Evolutionary conservation across 2,113 vertebrate species (phyloP).

Genomic region (Chloropsis hardwickii): DNA sequence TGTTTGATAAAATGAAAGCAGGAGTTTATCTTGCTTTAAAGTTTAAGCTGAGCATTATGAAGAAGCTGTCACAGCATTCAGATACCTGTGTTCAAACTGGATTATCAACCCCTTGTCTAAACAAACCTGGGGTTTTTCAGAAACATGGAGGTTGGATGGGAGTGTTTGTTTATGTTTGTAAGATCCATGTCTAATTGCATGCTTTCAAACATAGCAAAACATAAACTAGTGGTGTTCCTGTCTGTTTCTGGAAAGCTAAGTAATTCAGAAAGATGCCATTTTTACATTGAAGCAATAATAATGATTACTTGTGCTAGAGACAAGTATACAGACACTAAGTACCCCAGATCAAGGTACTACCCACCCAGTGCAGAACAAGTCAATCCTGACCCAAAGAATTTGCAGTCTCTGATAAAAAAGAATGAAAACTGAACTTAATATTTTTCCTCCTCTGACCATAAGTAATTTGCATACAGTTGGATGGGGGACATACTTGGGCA

Average conservation of each 20-base stretch:
- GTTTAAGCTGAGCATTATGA: slow-evolving; percentile 66
- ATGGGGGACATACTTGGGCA: neutral
- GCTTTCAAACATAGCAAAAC: slow-evolving; percentile 39
- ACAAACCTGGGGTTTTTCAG: slow-evolving; percentile 40
- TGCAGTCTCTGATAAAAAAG: neutral
- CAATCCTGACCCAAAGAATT: neutral
- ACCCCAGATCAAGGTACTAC: neutral
- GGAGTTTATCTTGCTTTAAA: slow-evolving; percentile 63
- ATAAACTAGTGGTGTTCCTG: neutral
- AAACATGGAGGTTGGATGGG: slow-evolving; percentile 30
- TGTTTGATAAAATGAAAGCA: slow-evolving; percentile 62
- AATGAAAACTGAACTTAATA: neutral
- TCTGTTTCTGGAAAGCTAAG: neutral
- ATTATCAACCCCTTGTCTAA: slow-evolving; percentile 64
- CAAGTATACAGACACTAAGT: neutral
- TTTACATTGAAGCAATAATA: neutral
- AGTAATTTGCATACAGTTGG: neutral
- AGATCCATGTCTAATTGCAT: neutral
- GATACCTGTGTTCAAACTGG: slow-evolving; percentile 57
- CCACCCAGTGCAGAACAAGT: neutral
- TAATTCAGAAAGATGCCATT: neutral
- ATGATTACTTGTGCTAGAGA: neutral
- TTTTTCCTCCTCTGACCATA: neutral
- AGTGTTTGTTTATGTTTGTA: slow-evolving; percentile 42
- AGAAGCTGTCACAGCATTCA: slow-evolving; percentile 61